Base-by-base conservation (phyloP, 1,140 invertebrate species). In the Aphidius gifuensis region DNA sequence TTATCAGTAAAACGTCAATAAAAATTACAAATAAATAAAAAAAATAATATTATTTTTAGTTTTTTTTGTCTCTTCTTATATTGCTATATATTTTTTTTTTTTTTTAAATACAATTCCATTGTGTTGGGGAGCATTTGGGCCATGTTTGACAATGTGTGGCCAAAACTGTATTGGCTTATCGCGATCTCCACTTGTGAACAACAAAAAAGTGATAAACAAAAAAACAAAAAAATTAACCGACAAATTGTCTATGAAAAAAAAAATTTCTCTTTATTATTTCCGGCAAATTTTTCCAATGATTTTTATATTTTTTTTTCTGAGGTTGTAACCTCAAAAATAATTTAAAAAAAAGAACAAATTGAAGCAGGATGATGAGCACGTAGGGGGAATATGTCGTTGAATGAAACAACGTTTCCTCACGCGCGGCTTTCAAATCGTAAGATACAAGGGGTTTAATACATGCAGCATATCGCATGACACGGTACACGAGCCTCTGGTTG, bases 241-340 rank as follows among this genome's bases (percentile, higher is more conserved):
- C 61, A 64, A 66, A 66, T 66, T 66, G 65, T 38, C 61, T 58
- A 66, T 63, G 58, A 66, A 63, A 64, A 16, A 16, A 16, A 16
- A 16, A 16, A 16, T 1, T 16, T 16, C 16, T 16, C 61, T 61
- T 58, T 54, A 49, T 48, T 58, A 7, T 6, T 40, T 16, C 16
- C 38, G 4, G 9, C 21, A 21, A 23, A 23, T 50, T 23, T 50
- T 50, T 44, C 43, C 7, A 44, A 44, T 44, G 9, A 44, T 44
- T 44, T 3, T 0, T 44, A 6, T 9, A 6, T 44, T 9, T 7
- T 7, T 44, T 7, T 7, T 44, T 44, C 1, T 44, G 43, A 5
- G 9, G 9, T 8, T 44, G 4, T 8, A 11, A 44, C 43, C 43
- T 44, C 1, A 11, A 44, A 44, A 8, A 8, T 44, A 44, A 44